Conservation (phyloP, 2,888 invertebrate species). For the Sympetrum striolatum region DNA sequence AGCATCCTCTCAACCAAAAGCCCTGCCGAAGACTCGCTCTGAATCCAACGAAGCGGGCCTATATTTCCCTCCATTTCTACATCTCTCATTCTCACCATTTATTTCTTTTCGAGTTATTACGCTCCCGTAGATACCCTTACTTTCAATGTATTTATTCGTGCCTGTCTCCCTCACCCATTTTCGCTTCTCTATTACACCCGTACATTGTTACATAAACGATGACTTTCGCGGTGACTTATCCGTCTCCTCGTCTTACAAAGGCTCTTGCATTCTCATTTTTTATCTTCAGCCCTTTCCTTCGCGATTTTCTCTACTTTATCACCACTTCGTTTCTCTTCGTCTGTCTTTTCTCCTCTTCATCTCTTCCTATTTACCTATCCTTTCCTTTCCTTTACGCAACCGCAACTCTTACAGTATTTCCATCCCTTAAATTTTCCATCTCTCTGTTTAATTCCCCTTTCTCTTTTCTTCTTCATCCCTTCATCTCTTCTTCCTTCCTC, state of each 20-base stretch:
- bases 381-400: background rate
- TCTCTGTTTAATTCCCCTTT: background rate
- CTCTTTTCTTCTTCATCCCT: background rate
- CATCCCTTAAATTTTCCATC: too few relatives aligned
- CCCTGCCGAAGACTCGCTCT: slow-evolving; percentile 24
- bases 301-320: background rate
- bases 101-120: background rate
- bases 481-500: background rate
- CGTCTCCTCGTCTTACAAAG: background rate
- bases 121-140: background rate
- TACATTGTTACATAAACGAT: too few relatives aligned
- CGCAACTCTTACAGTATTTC: background rate
- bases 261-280: background rate
- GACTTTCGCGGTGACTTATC: background rate
- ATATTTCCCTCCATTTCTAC: slow-evolving; percentile 26
- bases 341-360: slow-evolving; percentile 44
- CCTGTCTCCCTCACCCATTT: too few relatives aligned
- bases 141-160: too few relatives aligned
- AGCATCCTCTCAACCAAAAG: slow-evolving; percentile 34
- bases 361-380: background rate
- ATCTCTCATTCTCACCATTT: background rate
- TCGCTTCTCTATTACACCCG: too few relatives aligned
- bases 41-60: slow-evolving; percentile 42
- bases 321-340: background rate
- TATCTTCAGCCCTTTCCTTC: background rate